Evolutionary conservation across 2,888 invertebrate species (phyloP), one percentile per base, ranked within the genome.

Genomic region (Drosophila gaucha): DNA sequence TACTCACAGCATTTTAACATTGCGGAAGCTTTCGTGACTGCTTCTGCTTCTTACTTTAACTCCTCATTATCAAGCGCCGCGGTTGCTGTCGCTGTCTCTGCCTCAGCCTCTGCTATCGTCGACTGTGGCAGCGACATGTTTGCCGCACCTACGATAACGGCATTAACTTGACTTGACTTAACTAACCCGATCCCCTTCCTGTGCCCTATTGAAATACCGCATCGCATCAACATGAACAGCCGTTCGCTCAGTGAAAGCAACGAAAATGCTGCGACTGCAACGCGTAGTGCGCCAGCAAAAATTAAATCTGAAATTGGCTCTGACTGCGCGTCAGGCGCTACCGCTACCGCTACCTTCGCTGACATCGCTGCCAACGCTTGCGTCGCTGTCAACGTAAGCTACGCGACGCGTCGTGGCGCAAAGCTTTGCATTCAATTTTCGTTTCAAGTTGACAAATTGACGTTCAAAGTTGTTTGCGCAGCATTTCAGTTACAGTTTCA

Each of bases 391-490:
- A 71, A 60, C 68, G 71, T 71, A 41, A 57, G 47, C 67, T 60
- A 49, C 59, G 44, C 65, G n/a, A 1, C 6, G 69, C 65, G 59
- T 47, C 51, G 78, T 66, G 65, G 60, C 64, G 74, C 67, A 79
- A 67, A 86, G 69, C 74, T 80, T 86, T 88, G 67, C 87, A 86
- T 84, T 88, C 80, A 80, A 88, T 84, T 88, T 80, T 86, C 85
- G 75, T 78, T 80, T 70, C 69, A 71, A 84, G 88, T 88, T 84
- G 84, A 84, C 88, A 84, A 84, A 84, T 84, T 88, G 87, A 86
- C 88, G 82, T 84, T 75, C 87, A 84, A 84, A 84, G 78, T 88
- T 84, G 89, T 84, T 88, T 86, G 89, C 85, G 78, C 85, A 75
- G 87, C 85, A 74, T 87, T 84, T 88, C 78, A 75, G 80, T 78